Conservation (phyloP, 2,797 vertebrate genomes). For the Tauraco hartlaubi region DNA sequence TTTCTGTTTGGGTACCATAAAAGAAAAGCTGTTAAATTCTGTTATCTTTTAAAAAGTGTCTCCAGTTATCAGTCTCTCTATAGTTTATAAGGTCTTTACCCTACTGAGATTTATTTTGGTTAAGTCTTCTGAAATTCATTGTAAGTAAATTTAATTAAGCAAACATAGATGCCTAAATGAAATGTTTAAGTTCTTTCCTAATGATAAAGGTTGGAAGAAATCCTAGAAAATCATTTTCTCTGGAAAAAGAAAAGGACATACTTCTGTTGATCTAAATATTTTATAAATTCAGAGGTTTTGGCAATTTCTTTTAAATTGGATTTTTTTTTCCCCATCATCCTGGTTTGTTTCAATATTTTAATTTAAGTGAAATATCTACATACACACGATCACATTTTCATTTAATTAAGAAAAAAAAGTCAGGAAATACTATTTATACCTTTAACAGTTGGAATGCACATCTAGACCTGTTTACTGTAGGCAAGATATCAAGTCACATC, state of each 20-base stretch:
- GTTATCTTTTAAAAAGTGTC: neutral
- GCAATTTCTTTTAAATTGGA: neutral
- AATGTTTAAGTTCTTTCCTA: neutral
- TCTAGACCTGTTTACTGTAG: neutral
- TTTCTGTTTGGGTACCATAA: neutral
- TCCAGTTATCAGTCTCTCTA: neutral
- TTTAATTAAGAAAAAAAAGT: neutral
- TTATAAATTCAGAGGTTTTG: neutral
- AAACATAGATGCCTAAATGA: neutral
- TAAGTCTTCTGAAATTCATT: constrained; percentile 30
- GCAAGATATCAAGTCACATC: neutral
- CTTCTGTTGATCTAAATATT: neutral
- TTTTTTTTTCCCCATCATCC: neutral
- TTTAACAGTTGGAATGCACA: neutral
- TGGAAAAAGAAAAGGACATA: neutral
- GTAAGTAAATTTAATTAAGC: constrained; percentile 29
- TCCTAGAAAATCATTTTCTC: neutral
- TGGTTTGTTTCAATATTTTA: neutral
- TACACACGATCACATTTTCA: neutral
- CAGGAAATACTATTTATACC: neutral
- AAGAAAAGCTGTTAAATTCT: neutral
- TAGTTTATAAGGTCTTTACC: neutral
- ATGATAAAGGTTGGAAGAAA: neutral
- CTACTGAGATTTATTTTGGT: constrained; percentile 17
- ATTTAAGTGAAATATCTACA: neutral